A percentile compares a stretch with the other conserved stretches of the same genome.
phyloP scores from a whole-genome alignment of 2,113 vertebrate genomes.

The Mustela nigripes region DNA sequence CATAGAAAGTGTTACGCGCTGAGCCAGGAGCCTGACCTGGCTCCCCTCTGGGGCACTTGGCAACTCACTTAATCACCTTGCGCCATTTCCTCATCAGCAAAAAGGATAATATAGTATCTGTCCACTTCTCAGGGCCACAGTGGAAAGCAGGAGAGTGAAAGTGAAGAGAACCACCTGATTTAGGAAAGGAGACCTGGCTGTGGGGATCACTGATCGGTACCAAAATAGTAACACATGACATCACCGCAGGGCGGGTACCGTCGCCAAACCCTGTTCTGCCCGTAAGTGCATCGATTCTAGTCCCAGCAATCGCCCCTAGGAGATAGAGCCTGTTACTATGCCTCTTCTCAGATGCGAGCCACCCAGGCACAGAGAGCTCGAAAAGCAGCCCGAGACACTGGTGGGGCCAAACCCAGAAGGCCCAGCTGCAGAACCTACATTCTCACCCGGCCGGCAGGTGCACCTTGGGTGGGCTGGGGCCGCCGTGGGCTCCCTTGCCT shows the following conservation, averaged over 20 bases:
- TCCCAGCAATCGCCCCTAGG: neutral
- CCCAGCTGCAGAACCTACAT: rapidly evolving
- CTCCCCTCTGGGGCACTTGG: neutral
- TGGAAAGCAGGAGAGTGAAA: neutral
- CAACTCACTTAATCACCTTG: neutral
- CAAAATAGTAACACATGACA: neutral
- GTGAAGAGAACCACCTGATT: neutral
- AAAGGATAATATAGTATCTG: neutral
- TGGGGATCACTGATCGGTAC: neutral
- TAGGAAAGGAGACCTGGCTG: no score
- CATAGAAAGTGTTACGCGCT: neutral
- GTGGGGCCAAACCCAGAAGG: neutral
- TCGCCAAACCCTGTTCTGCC: neutral
- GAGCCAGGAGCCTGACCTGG: neutral
- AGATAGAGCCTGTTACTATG: neutral
- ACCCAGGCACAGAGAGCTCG: neutral
- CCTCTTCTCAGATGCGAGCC: neutral
- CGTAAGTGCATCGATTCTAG: neutral
- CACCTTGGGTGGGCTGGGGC: neutral
- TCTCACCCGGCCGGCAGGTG: rapidly evolving
- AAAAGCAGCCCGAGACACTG: neutral
- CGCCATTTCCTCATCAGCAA: neutral
- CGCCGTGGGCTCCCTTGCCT: neutral
- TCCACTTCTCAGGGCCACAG: neutral
- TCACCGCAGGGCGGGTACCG: rapidly evolving